These are phyloP conservation scores for Amphiduros pacificus DNA, from an alignment of 2,888 invertebrate genomes.

Conservation along the genomic window DNA sequence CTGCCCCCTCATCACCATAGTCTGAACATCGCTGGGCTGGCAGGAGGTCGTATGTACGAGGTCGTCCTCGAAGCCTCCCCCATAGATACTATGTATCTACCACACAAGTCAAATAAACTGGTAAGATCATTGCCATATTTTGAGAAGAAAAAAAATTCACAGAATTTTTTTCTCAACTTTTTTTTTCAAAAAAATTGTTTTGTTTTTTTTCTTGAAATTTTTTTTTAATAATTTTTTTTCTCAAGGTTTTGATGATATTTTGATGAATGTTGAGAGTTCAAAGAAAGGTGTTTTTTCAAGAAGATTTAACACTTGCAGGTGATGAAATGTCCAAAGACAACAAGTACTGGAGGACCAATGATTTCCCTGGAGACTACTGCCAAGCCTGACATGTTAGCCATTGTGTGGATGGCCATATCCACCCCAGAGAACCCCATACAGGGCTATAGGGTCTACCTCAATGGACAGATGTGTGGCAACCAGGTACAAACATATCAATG, in stretches of 20 bases:
- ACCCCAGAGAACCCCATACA: slow-evolving; percentile 43
- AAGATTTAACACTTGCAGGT: too few species aligned
- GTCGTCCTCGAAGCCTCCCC: slow-evolving; percentile 50
- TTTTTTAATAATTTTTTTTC: too few species aligned
- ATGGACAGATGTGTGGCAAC: slow-evolving; percentile 55
- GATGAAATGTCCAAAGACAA: slow-evolving; percentile 46
- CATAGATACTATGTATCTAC: slow-evolving; percentile 38
- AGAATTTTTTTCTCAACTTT: too few species aligned
- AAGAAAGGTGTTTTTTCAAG: too few species aligned
- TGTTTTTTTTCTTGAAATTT: too few species aligned
- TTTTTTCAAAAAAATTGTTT: too few species aligned
- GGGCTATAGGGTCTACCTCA: slow-evolving; percentile 57
- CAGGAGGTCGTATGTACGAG: slow-evolving; percentile 54
- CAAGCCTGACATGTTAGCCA: slow-evolving; percentile 46
- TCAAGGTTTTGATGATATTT: too few species aligned
- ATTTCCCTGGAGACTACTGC: slow-evolving; percentile 54
- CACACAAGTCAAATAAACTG: slow-evolving; percentile 55
- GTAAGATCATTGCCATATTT: too few species aligned
- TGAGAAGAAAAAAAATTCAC: neutral
- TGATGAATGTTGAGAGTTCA: too few species aligned
- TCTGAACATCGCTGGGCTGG: slow-evolving; percentile 53
- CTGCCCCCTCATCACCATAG: slow-evolving; percentile 49
- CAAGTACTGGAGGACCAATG: slow-evolving; percentile 52
- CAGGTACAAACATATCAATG: slow-evolving; percentile 40
- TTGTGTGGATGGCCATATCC: slow-evolving; percentile 57